Conservation (phyloP, 2,888 invertebrate genomes). For the Caenorhabditis sp. region DNA sequence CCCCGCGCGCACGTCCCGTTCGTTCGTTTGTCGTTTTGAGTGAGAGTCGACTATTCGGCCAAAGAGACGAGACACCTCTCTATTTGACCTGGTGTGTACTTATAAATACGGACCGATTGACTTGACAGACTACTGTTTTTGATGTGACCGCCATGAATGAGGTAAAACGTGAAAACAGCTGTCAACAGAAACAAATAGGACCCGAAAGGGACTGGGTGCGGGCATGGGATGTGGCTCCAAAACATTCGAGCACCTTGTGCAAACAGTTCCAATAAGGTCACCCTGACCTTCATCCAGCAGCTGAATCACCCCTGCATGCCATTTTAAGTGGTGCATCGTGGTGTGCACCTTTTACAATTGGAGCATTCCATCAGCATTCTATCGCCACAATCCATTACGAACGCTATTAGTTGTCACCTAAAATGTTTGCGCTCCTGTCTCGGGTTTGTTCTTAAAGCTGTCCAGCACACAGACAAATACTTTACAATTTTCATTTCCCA, state of each 20-base stretch:
- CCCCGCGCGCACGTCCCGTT: slow-evolving; percentile 1
- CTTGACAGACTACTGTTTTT: slow-evolving; percentile 22
- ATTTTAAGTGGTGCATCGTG: neutral
- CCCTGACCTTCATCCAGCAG: slow-evolving; percentile 4
- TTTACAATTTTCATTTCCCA: slow-evolving; percentile 29
- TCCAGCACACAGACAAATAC: slow-evolving; percentile 24
- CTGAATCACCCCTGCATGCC: slow-evolving; percentile 11
- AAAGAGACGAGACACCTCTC: slow-evolving; percentile 25
- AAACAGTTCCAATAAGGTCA: slow-evolving; percentile 13
- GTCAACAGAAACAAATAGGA: slow-evolving; percentile 31
- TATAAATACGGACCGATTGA: slow-evolving; percentile 29
- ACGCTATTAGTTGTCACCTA: slow-evolving; percentile 12
- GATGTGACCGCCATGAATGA: slow-evolving; percentile 35
- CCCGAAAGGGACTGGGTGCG: slow-evolving; percentile 32
- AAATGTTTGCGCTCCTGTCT: slow-evolving; percentile 44
- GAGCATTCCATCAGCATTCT: slow-evolving; percentile 1
- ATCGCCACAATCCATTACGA: slow-evolving; percentile 23
- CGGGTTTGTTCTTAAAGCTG: slow-evolving; percentile 11
- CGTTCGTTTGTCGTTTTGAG: slow-evolving; percentile 9
- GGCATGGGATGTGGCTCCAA: slow-evolving; percentile 29
- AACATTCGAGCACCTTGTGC: slow-evolving; percentile 22
- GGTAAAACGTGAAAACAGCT: slow-evolving; percentile 59
- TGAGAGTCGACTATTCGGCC: neutral
- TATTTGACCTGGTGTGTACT: slow-evolving; percentile 18
- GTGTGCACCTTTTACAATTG: neutral